Base-by-base conservation (phyloP, 2,113 vertebrate species). In the Oreochromis aureus region DNA sequence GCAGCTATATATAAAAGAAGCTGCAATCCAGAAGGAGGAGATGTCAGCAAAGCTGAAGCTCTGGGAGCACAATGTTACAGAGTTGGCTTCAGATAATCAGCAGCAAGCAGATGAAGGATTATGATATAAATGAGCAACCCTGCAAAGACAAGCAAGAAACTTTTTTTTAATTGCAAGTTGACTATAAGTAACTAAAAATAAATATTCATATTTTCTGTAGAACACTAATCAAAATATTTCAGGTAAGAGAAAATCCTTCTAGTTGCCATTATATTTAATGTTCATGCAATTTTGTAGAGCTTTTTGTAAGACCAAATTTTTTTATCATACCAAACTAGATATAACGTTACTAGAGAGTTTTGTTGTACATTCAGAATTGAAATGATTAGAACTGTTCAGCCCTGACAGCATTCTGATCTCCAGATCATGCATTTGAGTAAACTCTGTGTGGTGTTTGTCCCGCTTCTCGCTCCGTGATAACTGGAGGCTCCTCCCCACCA, bases 1-100 rank as follows among this genome's bases (percentile, higher is more conserved):
- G 36, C n/a, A 24, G 66, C 39, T 24, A 44, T 36, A n/a, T 44
- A 71, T 44, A 2, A 24, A 71, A 71, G 0, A 71, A 24, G 66
- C 39, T 2, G 12, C 36, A 24, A 15, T 71, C 39, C 13, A 44
- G 39, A 44, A 44, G 19, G 0, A 41, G 3, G n/a, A 44, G 66
- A 71, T 2, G 3, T 71, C 66, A 16, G 0, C 5, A 2, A 44
- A 44, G 66, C 36, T 71, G n/a, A 24, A 4, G n/a, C n/a, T 71
- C 36, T 71, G 12, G 39, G 66, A 44, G 36, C 66, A 27, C 66
- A 24, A 10, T 7, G 2, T 6, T 71, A 24, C n/a, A 71, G 39
- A 71, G n/a, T 1, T 71, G 66, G 66, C 66, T 71, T 44, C 7
- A 71, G 0, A 71, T 15, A 44, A 44, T 27, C 66, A 71, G 66